Evolutionary conservation across 2,113 vertebrate genomes (phyloP), one percentile per base, ranked within the genome.

Genomic region (Microcebus tavaratra): DNA sequence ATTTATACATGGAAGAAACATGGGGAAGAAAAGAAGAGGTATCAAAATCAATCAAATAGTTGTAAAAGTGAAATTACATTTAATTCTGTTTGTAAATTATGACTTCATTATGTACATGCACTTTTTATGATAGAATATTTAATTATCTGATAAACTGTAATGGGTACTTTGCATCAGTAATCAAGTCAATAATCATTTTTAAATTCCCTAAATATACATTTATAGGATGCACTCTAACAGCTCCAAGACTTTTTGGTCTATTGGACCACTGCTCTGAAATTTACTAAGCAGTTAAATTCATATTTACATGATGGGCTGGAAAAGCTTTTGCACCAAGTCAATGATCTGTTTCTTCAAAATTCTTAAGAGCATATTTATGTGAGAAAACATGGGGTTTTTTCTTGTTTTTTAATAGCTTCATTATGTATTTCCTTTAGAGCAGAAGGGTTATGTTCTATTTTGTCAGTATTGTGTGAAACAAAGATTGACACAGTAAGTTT

Each of bases 151-250:
- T 98, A 97, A 96, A 95, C 79, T 94, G 50, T 90, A 98, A 97
- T 95, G 91, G 80, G 73, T 97, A 95, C 94, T 97, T 96, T 97
- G 92, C 97, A 98, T 98, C 96, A 98, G 97, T 97, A 98, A 97
- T 96, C 92, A 96, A 98, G 88, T 98, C 97, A 98, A 98, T 97
- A 98, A 97, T 91, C 92, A 96, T 93, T 98, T 98, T 97, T 96
- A 97, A 93, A 65, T 61, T 79, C 91, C 91, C 63, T 98, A 96
- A 98, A 97, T 96, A 97, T 94, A 67, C 72, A 92, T 96, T 94
- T 96, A 83, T 4, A 94, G 53, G 95, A 97, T 93, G 94, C 23
- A 84, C 29, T 90, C 29, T 68, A 96, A 96, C 25, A 97, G 39
- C 42, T 82, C 31, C 53, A 79, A 96, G 86, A 85, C 83, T 83